Base-by-base conservation (phyloP, 2,797 vertebrate genomes). In the Propithecus perrieri region DNA sequence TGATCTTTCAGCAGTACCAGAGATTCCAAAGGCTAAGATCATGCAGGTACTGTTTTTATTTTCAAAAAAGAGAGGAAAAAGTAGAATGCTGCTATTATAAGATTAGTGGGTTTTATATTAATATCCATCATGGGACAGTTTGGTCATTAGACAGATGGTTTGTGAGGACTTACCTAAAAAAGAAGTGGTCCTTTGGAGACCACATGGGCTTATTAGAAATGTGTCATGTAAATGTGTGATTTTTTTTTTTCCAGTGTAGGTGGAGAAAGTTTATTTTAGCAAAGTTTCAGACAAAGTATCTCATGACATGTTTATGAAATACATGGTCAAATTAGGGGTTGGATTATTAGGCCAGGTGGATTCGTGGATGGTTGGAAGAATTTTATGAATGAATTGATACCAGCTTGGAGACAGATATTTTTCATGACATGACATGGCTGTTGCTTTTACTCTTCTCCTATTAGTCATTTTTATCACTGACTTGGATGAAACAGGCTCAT, bases 391-490 rank as follows among this genome's bases (percentile, higher is more conserved):
- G 30, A 48, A 55, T 94, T 88, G 83, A 71, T 75, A 43, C 35
- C 26, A 72, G 55, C 46, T 95, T 95, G 48, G 35, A 95, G 48
- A 97, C 46, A 75, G 26, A 26, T 76, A 65, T 91, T 88, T 91
- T 48, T 88, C 11, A 71, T 88, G 41, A 61, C 17, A 33, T 55
- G 61, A 63, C n/a, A 48, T 59, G 41, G 41, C 48, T 55, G 4
- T 85, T 55, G 76, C 35, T 69, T 85, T 86, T 17, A 75, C 18
- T 92, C 24, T 85, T 81, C 14, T 84, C 41, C 30, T 90, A 6
- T 65, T 89, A 92, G 55, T 92, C 76, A 95, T 69, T 94, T 95
- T 91, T 91, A 81, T 92, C 35, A 91, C 41, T 75, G 17, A 46
- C 78, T 92, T 85, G 28, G 35, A 63, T 94, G 35, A 92, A 92